Base-by-base conservation (phyloP, 1,140 invertebrate species). In the Adelges cooleyi region DNA sequence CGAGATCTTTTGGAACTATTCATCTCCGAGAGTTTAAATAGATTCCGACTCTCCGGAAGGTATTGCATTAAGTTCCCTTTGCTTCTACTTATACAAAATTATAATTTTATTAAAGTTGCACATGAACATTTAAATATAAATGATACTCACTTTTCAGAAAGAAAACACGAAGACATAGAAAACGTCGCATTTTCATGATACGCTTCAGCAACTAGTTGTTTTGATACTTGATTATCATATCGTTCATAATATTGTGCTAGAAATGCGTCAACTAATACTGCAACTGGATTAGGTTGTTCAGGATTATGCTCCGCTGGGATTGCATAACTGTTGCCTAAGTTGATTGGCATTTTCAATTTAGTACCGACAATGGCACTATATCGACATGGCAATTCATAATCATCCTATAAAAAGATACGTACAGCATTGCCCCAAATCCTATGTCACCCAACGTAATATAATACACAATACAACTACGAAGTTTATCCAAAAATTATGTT, bases 141-240 rank as follows among this genome's bases (percentile, higher is more conserved):
- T n/a, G 18, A n/a, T 48, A 48, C 27, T 27, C 15, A 62, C 56
- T 8, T 3, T 27, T 46, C 29, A 10, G 27, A 46, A 18, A 46
- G 27, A 29, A 62, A 46, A 62, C 25, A 22, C 15, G 22, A 25
- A 4, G 56, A 62, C 10, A 62, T 18, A 20, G 56, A 9, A 48
- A 62, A 62, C 23, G 42, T 46, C n/a, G 56, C 56, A 17, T 62
- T 46, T 48, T 46, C 42, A 33, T 62, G 56, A 9, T 62, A 62
- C 15, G 56, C 56, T 29, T 62, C 56, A 3, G 42, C 3, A n/a
- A 62, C 25, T 20, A 62, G 9, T n/a, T 62, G 56, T 22, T 42
- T 62, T 13, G 56, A 62, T 8, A 62, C 10, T 29, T 29, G 17
- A 11, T 62, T 62, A 46, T 62, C 56, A 15, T 29, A 62, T 6